Evolutionary conservation across 2,113 vertebrate genomes (phyloP).

Genomic region (Empidonax alnorum): DNA sequence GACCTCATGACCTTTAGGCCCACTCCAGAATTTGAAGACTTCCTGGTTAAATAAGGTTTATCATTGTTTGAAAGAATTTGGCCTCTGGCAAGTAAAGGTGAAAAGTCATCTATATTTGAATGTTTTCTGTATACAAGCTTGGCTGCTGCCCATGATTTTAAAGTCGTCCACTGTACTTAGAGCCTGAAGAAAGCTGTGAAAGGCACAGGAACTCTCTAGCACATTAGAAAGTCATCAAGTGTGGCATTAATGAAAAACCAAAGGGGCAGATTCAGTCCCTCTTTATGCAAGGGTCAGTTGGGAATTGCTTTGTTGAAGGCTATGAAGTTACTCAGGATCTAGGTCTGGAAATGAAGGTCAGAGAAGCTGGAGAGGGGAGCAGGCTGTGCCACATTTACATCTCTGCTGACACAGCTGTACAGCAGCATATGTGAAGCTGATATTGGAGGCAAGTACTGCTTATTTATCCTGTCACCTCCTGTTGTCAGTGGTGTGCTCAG

Average conservation of each 20-base stretch:
- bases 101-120: conserved; percentile 29
- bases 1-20: conserved; percentile 11
- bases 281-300: background rate
- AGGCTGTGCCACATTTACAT: background rate
- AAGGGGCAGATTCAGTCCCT: background rate
- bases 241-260: background rate
- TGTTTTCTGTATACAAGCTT: conserved; percentile 22
- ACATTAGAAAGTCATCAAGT: background rate
- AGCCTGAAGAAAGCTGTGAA: background rate
- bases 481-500: background rate
- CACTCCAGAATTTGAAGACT: conserved; percentile 31
- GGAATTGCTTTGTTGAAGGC: background rate
- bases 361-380: background rate
- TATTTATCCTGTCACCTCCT: background rate
- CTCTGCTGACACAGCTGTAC: background rate
- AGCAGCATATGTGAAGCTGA: background rate
- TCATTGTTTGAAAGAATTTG: conserved; percentile 53
- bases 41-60: conserved; percentile 53
- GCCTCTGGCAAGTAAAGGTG: conserved; percentile 53
- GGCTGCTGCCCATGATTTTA: background rate
- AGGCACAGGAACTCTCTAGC: background rate
- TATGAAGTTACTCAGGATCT: background rate
- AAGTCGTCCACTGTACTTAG: background rate
- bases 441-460: background rate
- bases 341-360: background rate